A percentile compares a stretch with the other conserved stretches of the same genome.
These are phyloP conservation scores for Cettia cetti DNA, from an alignment of 2,113 vertebrate genomes.

Conservation along the genomic window DNA sequence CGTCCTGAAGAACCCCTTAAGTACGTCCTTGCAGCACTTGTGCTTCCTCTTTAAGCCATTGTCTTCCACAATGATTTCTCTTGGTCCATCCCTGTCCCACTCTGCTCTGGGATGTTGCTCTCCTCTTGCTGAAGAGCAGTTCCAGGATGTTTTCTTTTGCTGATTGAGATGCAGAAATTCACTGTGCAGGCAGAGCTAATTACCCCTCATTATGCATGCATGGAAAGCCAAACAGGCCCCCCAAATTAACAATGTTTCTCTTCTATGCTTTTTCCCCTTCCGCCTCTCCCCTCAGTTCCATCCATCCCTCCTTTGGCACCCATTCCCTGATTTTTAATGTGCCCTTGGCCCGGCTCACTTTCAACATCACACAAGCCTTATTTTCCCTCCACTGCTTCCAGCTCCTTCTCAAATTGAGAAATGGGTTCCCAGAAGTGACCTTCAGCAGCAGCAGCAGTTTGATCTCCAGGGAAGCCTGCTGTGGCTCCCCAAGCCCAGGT, in stretches of 20 bases:
- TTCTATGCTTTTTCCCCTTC: background rate
- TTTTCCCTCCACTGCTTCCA: background rate
- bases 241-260: background rate
- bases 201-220: background rate
- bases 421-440: background rate
- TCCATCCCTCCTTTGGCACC: background rate
- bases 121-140: background rate
- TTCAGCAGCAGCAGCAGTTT: background rate
- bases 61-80: background rate
- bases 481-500: background rate
- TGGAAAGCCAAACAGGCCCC: background rate
- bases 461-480: background rate
- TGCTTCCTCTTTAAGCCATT: background rate
- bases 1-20: fast-evolving
- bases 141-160: background rate
- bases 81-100: background rate
- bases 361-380: background rate
- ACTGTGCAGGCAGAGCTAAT: background rate
- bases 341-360: background rate
- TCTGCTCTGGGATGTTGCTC: background rate
- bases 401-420: background rate
- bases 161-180: background rate
- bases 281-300: background rate
- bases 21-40: background rate
- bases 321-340: background rate